Percentiles rank a stretch among this genome's conserved stretches.
These are phyloP conservation scores for Cossypha dichroa DNA, from an alignment of 2,797 vertebrate genomes.

Conservation along the genomic window DNA sequence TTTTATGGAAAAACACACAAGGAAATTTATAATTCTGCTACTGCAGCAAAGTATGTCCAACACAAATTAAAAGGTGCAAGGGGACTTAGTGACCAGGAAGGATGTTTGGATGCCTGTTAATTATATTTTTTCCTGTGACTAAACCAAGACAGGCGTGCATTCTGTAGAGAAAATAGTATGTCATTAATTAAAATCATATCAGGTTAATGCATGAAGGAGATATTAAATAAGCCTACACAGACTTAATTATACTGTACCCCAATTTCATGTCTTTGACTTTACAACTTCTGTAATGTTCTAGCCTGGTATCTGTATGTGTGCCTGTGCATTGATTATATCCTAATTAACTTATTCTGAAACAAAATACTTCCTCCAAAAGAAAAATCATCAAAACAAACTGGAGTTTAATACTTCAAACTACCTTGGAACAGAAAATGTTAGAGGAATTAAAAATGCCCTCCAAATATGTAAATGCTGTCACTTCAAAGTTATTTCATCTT, in stretches of 20 bases:
- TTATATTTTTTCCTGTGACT: background rate
- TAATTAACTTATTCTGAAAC: background rate
- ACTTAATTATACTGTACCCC: background rate
- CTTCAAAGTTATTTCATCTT: background rate
- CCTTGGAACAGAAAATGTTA: background rate
- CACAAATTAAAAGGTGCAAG: background rate
- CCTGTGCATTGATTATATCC: background rate
- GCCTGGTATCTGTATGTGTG: background rate
- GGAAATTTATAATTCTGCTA: background rate
- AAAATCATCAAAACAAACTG: background rate
- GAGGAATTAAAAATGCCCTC: slow-evolving; percentile 11
- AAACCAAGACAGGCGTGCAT: background rate
- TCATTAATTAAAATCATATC: background rate
- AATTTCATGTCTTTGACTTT: background rate
- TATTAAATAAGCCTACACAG: background rate
- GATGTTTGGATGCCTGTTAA: background rate
- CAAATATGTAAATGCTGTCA: background rate
- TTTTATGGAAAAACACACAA: background rate
- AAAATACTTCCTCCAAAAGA: background rate
- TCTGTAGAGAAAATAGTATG: background rate
- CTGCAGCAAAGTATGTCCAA: background rate
- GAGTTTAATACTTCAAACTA: slow-evolving; percentile 14
- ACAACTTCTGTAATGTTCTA: background rate
- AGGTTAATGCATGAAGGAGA: background rate
- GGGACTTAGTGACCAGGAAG: background rate